Conservation (phyloP, 2,797 vertebrate genomes). For the Acanthiza pusilla region DNA sequence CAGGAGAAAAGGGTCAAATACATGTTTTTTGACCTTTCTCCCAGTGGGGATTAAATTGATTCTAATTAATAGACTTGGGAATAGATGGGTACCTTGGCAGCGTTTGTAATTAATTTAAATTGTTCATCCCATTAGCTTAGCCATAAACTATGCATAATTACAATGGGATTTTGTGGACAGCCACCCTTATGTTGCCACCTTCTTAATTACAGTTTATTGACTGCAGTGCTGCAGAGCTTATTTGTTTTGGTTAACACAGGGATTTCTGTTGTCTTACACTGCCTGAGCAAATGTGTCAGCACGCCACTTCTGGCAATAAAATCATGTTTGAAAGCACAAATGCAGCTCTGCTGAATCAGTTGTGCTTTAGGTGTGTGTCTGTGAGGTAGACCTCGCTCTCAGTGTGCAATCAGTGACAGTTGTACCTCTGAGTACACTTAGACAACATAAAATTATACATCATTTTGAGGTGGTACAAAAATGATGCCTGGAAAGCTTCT, state of each 20-base stretch:
- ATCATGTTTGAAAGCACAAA: background rate
- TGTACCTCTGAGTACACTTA: background rate
- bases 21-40: conserved; percentile 59
- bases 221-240: background rate
- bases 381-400: background rate
- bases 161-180: conserved; percentile 8
- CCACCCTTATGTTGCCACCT: conserved; percentile 8
- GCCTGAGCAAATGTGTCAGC: background rate
- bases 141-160: conserved; percentile 56
- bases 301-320: background rate
- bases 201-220: conserved; percentile 43
- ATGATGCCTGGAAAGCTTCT: background rate
- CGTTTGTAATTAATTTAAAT: conserved; percentile 49
- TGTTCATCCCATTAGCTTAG: conserved; percentile 35
- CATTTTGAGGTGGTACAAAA: background rate
- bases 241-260: background rate
- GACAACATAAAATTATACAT: background rate
- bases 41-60: conserved; percentile 53
- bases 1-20: conserved; percentile 46
- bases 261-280: background rate
- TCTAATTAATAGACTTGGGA: conserved; percentile 61
- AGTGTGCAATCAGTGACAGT: background rate
- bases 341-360: background rate
- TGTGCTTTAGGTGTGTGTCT: background rate
- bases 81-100: conserved; percentile 43